A percentile compares a stretch with the other conserved stretches of the same genome.
phyloP scores from a whole-genome alignment of 2,113 vertebrate genomes.

The Rhinichthys klamathensis region DNA sequence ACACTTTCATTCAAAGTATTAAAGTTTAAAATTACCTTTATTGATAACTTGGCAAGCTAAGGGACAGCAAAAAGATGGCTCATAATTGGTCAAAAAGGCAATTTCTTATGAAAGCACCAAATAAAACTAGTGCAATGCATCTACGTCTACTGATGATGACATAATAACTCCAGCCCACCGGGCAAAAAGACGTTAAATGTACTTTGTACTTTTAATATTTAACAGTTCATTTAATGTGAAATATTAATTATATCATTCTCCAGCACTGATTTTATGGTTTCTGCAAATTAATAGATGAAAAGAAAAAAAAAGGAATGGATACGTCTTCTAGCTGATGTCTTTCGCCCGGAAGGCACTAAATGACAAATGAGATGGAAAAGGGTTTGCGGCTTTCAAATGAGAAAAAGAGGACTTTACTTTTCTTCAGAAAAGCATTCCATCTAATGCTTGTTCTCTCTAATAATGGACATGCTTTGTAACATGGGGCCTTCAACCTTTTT shows the following conservation, averaged over 20 bases:
- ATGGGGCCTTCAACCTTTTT: slow-evolving; percentile 36
- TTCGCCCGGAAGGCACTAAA: slow-evolving; percentile 45
- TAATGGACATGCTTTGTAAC: slow-evolving; percentile 35
- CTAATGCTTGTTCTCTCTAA: slow-evolving; percentile 15
- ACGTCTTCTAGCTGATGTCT: slow-evolving; percentile 40
- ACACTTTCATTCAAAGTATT: slow-evolving; percentile 67
- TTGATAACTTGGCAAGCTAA: slow-evolving; percentile 80
- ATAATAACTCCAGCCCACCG: slow-evolving; percentile 27
- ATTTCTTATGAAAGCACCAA: slow-evolving; percentile 48
- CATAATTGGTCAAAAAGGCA: slow-evolving; percentile 65
- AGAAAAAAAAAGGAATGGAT: slow-evolving; percentile 33
- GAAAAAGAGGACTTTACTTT: slow-evolving; percentile 39
- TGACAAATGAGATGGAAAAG: slow-evolving; percentile 44
- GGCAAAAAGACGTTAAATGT: slow-evolving; percentile 44
- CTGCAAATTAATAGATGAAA: slow-evolving; percentile 36
- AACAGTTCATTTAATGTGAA: slow-evolving; percentile 42
- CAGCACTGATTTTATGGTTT: slow-evolving; percentile 13
- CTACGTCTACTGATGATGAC: slow-evolving; percentile 41
- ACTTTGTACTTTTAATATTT: slow-evolving; percentile 42
- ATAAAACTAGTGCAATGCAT: slow-evolving; percentile 35
- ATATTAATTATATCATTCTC: slow-evolving; percentile 36
- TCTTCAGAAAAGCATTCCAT: slow-evolving; percentile 34
- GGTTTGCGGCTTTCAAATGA: slow-evolving; percentile 41
- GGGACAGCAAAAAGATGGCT: slow-evolving; percentile 74
- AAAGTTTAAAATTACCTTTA: slow-evolving; percentile 76